These are phyloP conservation scores for Leistus spinibarbis DNA, from an alignment of 2,888 invertebrate species.

Conservation along the genomic window DNA sequence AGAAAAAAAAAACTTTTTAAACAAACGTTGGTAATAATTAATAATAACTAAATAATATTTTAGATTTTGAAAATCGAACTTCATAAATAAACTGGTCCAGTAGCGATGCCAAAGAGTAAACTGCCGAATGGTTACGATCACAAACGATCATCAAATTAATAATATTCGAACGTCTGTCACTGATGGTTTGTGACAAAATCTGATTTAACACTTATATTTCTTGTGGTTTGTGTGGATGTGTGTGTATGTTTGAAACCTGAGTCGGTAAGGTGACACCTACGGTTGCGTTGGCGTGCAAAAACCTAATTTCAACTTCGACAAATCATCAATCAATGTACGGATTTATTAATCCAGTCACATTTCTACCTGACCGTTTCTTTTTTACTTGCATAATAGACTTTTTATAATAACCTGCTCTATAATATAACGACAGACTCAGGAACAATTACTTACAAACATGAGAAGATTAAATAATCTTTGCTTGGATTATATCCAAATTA, in stretches of 20 bases:
- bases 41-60: too few species aligned
- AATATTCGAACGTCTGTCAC: constrained; percentile 1
- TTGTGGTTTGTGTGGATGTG: neutral
- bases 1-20: too few species aligned
- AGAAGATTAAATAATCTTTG: too few species aligned
- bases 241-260: neutral
- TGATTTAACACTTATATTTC: constrained; percentile 18
- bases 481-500: too few species aligned
- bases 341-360: constrained; percentile 33
- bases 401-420: constrained; percentile 27
- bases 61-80: neutral
- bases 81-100: neutral
- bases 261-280: constrained; percentile 25
- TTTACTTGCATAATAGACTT: constrained; percentile 33
- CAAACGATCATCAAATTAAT: neutral
- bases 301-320: constrained; percentile 26
- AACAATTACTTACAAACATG: neutral
- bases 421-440: constrained; percentile 32
- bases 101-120: neutral
- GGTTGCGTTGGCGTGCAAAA: constrained; percentile 32
- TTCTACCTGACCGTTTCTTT: constrained; percentile 22
- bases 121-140: neutral
- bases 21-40: neutral
- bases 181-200: constrained; percentile 7
- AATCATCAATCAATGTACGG: constrained; percentile 35